A percentile compares a stretch with the other conserved stretches of the same genome.
Evolutionary conservation across 2,797 vertebrate genomes (phyloP).

Genomic region (Acanthurus leucopareius): DNA sequence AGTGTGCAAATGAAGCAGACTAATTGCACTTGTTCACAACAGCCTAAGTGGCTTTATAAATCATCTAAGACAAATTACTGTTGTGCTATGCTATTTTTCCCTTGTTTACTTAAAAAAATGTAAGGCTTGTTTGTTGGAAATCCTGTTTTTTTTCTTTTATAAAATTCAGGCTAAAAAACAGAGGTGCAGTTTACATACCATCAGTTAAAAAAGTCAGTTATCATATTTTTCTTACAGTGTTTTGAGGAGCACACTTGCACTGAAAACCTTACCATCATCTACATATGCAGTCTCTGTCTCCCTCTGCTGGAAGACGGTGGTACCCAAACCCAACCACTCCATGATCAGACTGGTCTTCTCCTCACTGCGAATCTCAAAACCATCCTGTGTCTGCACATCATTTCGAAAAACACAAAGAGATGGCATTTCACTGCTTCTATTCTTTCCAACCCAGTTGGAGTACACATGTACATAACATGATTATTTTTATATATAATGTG

Average conservation of each 20-base stretch:
- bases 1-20: neutral
- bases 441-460: neutral
- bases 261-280: slow-evolving; percentile 80
- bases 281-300: slow-evolving; percentile 59
- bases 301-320: slow-evolving; percentile 77
- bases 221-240: neutral
- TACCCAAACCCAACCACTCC: slow-evolving; percentile 91
- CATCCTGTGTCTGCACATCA: slow-evolving; percentile 75
- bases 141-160: neutral
- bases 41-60: too few species aligned
- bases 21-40: too few species aligned
- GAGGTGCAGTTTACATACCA: neutral
- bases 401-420: neutral
- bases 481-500: neutral
- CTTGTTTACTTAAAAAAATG: neutral
- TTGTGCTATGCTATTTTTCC: neutral
- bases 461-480: neutral
- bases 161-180: too few species aligned
- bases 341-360: slow-evolving; percentile 82
- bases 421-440: neutral
- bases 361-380: slow-evolving; percentile 31
- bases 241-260: neutral
- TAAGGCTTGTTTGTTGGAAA: neutral
- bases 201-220: neutral
- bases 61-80: neutral